Evolutionary conservation across 2,888 invertebrate genomes (phyloP).

Genomic region (Smittia sp.): DNA sequence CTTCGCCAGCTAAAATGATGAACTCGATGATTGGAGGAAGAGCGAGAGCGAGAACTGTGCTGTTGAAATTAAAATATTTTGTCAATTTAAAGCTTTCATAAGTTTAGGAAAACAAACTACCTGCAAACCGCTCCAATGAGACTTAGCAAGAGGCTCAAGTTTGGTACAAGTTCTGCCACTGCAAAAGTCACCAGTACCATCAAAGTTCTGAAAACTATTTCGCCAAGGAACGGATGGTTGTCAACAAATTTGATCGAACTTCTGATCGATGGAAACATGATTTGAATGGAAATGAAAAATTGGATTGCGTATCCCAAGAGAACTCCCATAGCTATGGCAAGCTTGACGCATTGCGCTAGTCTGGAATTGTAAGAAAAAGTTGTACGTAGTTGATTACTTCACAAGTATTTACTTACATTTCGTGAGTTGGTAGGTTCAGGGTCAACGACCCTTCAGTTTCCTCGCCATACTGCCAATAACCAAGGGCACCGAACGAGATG

Average conservation of each 20-base stretch:
- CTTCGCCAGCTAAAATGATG: no score
- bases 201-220: conserved; percentile 67
- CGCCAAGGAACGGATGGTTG: conserved; percentile 59
- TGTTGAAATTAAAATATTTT: no score
- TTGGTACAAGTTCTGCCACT: conserved; percentile 81
- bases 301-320: conserved; percentile 89
- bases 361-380: conserved; percentile 52
- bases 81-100: no score
- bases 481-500: conserved; percentile 77
- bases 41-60: no score
- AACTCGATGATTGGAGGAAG: no score
- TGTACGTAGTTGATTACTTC: conserved; percentile 3
- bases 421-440: conserved; percentile 69
- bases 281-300: conserved; percentile 89
- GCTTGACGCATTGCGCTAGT: conserved; percentile 74
- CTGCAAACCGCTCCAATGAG: conserved; percentile 90
- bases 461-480: conserved; percentile 86
- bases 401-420: conserved; percentile 49
- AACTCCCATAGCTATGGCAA: conserved; percentile 82
- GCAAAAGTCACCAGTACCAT: conserved; percentile 78
- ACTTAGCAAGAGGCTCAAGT: conserved; percentile 83
- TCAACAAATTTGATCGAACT: conserved; percentile 58
- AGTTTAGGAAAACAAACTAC: no score
- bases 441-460: conserved; percentile 80
- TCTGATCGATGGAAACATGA: conserved; percentile 75